Base-by-base conservation (phyloP, 2,797 vertebrate genomes). In the Neostethus bicornis region DNA sequence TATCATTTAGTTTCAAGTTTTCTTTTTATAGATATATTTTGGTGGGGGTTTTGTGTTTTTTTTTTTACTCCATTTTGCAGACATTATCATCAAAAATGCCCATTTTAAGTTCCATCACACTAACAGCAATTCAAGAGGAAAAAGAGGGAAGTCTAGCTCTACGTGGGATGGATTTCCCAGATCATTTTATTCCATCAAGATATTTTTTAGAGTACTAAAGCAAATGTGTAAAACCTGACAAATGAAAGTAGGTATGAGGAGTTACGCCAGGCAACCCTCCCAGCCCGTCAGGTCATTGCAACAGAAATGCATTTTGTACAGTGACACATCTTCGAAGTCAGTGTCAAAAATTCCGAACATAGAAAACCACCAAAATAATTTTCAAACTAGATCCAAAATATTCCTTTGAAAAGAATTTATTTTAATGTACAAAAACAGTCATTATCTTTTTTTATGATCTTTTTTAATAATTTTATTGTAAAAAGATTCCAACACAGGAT, bases 301-400 rank as follows among this genome's bases (percentile, higher is more conserved):
- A 89, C 91, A 90, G 92, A 92, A 89, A 83, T 74, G 90, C 85
- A 75, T 88, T 91, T 92, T 93, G 92, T 94, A 96, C 93, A 90
- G 93, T 92, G 92, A 96, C 93, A 74, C 72, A 70, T 93, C 91
- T 86, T 80, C 56, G 78, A 90, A 88, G 85, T 89, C 77, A 80
- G 87, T 81, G 81, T 86, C 78, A 84, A 87, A 90, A 84, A 88
- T 88, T 58, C 84, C 79, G 86, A 96, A 98, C 93, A 95, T 98
- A 98, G 92, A 98, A 98, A 98, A 97, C 87, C 94, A 93, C 93
- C 95, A 94, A 97, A 97, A 96, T 96, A 96, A 98, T 94, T 96
- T 94, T 96, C 91, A 97, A 99, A 98, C 95, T 96, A 96, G 95
- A 96, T 98, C 94, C 95, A 95, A 98, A 94, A 93, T 93, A 93